A percentile compares a stretch with the other conserved stretches of the same genome.
These are phyloP conservation scores for Callyntrura sp. DNA, from an alignment of 2,888 invertebrate genomes.

Conservation along the genomic window DNA sequence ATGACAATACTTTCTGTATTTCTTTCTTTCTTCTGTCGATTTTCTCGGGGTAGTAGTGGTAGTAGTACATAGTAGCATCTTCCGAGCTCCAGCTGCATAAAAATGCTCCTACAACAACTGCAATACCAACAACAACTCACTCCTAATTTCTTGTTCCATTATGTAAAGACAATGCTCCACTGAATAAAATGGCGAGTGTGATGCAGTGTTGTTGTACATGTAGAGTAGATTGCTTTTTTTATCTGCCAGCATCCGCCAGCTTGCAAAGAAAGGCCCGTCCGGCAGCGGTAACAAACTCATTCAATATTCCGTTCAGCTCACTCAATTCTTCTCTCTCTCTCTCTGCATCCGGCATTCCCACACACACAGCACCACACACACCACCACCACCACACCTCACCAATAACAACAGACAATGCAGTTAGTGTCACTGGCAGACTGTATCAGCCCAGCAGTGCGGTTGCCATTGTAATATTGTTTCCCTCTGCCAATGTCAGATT, in stretches of 20 bases:
- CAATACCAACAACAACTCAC: no score
- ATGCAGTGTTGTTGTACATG: background rate
- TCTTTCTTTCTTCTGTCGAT: background rate
- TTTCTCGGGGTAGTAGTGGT: no score
- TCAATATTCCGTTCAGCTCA: constrained; percentile 33
- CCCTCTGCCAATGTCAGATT: constrained; percentile 32
- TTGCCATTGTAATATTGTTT: background rate
- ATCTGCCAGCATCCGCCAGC: background rate
- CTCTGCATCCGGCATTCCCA: background rate
- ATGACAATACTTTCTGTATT: background rate
- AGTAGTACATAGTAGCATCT: no score
- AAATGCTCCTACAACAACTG: no score
- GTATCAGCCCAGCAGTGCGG: background rate
- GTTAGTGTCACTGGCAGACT: background rate
- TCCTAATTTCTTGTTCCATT: no score
- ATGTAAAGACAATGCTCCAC: no score
- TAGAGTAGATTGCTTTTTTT: background rate
- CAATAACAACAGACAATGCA: constrained; percentile 19
- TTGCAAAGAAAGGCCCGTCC: background rate
- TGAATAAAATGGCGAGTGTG: background rate
- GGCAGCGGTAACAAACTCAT: background rate
- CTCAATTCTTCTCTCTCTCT: constrained; percentile 2
- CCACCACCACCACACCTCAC: no score
- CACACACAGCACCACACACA: background rate
- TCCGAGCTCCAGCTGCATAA: no score